Base-by-base conservation (phyloP, 92 coral and sea anemone species). In the Epizoanthus rinbou region DNA sequence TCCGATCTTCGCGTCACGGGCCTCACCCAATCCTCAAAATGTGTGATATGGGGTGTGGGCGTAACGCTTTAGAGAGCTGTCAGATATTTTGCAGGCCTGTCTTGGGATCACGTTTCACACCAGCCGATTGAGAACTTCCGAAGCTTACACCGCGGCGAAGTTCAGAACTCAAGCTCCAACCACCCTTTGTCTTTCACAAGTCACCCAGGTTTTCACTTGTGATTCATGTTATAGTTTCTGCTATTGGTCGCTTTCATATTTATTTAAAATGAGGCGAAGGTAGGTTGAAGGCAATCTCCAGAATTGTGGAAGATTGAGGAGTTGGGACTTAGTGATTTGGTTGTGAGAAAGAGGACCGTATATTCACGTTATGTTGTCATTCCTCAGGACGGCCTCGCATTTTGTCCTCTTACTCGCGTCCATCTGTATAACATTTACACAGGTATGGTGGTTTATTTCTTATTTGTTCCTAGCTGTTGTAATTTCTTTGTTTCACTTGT, bases 201-300 rank as follows among this genome's bases (percentile, higher is more conserved):
- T 57, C 16, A 62, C 39, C 69, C 25, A 23, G 71, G 70, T 78
- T 62, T 78, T 76, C 70, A 37, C 19, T 8, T 69, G 43, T 14
- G 16, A 62, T 78, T 78, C 70, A 78, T 78, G 82, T 60, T 41
- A 39, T 78, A 78, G 58, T 43, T 62, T 56, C n/a, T 31, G 57
- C 69, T 50, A 50, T 50, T 43, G 65, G 71, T 13, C 70, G 80
- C 73, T 74, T 43, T 56, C 57, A 72, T 84, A 88, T 80, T 88
- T 88, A 74, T 86, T 86, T 64, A 81, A 33, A 39, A 93, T 93
- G 97, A 82, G 89, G 97, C 74, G 76, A 72, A 86, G 97, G 97
- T 93, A 81, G 64, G 94, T 60, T 80, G 69, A 41, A 39, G 22
- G 70, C n/a, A 18, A 64, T 24, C 69, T 64, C 35, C 35, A 64